Evolutionary conservation across 2,888 invertebrate genomes (phyloP).

Genomic region (Temnothorax rugatulus): DNA sequence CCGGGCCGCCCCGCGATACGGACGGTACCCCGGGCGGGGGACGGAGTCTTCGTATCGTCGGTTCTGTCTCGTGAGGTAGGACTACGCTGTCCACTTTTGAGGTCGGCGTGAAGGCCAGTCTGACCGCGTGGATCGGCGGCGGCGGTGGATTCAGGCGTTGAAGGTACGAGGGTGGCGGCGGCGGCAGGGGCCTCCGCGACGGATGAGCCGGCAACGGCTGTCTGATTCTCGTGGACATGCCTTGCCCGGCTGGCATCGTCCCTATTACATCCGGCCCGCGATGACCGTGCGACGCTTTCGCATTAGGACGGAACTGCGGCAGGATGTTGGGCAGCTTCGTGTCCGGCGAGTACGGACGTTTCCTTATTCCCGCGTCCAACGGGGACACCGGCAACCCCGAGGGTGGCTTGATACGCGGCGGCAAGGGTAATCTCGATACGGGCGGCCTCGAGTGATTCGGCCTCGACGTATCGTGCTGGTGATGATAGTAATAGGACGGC

Average conservation of each 20-base stretch:
- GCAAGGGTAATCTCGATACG: constrained; percentile 74
- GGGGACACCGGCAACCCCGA: constrained; percentile 39
- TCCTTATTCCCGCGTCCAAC: constrained; percentile 64
- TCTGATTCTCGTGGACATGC: constrained; percentile 74
- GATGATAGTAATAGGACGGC: constrained; percentile 79
- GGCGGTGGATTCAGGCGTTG: constrained; percentile 87
- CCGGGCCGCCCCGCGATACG: constrained; percentile 29
- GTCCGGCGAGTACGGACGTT: constrained; percentile 77
- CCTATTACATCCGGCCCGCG: constrained; percentile 82
- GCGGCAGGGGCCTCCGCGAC: constrained; percentile 71
- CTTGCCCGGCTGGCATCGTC: constrained; percentile 77
- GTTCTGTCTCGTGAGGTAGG: constrained; percentile 65
- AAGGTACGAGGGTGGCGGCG: constrained; percentile 83
- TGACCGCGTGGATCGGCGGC: constrained; percentile 80
- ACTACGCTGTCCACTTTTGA: constrained; percentile 65
- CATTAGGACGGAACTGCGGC: constrained; percentile 91
- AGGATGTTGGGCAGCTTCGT: constrained; percentile 89
- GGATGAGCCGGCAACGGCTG: constrained; percentile 77
- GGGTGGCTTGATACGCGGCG: constrained; percentile 57
- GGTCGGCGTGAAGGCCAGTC: constrained; percentile 57
- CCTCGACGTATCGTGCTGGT: constrained; percentile 65
- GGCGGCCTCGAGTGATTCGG: constrained; percentile 73
- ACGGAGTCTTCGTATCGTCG: constrained; percentile 75
- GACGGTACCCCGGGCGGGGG: constrained; percentile 56
- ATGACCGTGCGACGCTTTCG: constrained; percentile 87